phyloP scores from a whole-genome alignment of 2,888 invertebrate genomes.

The Silvanus unidentatus region DNA sequence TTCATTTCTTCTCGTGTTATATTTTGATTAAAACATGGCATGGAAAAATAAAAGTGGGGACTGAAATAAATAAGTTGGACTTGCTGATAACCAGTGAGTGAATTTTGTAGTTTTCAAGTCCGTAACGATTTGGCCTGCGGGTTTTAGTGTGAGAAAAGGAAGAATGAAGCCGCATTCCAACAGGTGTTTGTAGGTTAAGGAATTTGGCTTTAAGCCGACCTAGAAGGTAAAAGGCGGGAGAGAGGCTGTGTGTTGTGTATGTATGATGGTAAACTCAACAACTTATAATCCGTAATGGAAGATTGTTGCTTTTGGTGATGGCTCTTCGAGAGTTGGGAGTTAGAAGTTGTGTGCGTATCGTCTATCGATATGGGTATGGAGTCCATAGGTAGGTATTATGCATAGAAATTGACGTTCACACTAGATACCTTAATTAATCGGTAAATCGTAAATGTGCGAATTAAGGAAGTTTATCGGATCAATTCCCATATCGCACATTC shows the following conservation, averaged over 20 bases:
- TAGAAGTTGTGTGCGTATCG: too few species aligned
- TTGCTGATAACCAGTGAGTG: constrained; percentile 11
- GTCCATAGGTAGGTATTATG: too few species aligned
- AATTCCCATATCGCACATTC: too few species aligned
- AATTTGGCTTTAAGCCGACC: constrained; percentile 40
- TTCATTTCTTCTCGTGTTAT: too few species aligned
- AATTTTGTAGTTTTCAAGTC: constrained; percentile 19
- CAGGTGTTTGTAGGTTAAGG: constrained; percentile 47
- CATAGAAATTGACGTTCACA: too few species aligned
- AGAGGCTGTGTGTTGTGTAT: constrained; percentile 4
- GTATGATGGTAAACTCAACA: not conserved
- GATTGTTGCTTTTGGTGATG: not conserved
- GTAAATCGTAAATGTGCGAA: too few species aligned
- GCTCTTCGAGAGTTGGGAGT: too few species aligned
- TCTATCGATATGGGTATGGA: too few species aligned
- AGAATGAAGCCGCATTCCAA: constrained; percentile 44
- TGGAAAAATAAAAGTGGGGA: constrained; percentile 1
- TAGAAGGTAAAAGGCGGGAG: constrained; percentile 28
- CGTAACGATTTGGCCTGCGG: constrained; percentile 34
- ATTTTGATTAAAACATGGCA: too few species aligned
- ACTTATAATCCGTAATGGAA: not conserved
- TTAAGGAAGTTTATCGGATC: too few species aligned
- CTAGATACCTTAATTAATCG: too few species aligned
- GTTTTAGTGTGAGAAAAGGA: constrained; percentile 37
- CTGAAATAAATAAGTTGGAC: not conserved